Conservation (phyloP, 1,140 invertebrate species). For the Vollenhovia emeryi region DNA sequence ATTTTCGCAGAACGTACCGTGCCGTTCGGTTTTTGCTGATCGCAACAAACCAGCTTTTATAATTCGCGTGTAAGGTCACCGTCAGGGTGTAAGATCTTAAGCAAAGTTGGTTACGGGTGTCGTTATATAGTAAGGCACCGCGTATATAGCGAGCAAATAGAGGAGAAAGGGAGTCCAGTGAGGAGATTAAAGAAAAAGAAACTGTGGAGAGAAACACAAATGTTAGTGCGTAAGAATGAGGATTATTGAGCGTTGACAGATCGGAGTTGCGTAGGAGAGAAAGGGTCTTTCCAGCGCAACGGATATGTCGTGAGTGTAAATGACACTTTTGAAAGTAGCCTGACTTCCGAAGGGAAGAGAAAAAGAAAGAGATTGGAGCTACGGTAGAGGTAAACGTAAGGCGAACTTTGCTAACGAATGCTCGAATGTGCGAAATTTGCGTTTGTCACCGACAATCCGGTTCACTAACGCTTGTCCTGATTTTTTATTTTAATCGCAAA, state of each 20-base stretch:
- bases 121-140: constrained; percentile 16
- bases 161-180: constrained; percentile 5
- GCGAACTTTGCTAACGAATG: no score
- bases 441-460: no score
- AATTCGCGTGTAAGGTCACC: constrained; percentile 33
- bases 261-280: neutral
- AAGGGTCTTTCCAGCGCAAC: constrained; percentile 4
- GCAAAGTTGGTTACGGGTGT: constrained; percentile 24
- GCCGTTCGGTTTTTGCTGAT: constrained; percentile 48
- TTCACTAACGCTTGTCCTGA: no score
- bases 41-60: constrained; percentile 51
- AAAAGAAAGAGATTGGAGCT: no score
- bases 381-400: no score
- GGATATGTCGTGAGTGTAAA: neutral
- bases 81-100: constrained; percentile 30
- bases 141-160: neutral
- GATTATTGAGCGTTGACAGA: neutral
- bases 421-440: constrained; percentile 22
- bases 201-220: neutral
- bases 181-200: constrained; percentile 21
- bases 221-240: neutral
- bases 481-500: constrained; percentile 40
- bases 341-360: constrained; percentile 2
- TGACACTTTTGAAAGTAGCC: constrained; percentile 48
- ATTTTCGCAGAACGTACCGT: constrained; percentile 42